Evolutionary conservation across 2,113 vertebrate genomes (phyloP).

Genomic region (Erinaceus europaeus): DNA sequence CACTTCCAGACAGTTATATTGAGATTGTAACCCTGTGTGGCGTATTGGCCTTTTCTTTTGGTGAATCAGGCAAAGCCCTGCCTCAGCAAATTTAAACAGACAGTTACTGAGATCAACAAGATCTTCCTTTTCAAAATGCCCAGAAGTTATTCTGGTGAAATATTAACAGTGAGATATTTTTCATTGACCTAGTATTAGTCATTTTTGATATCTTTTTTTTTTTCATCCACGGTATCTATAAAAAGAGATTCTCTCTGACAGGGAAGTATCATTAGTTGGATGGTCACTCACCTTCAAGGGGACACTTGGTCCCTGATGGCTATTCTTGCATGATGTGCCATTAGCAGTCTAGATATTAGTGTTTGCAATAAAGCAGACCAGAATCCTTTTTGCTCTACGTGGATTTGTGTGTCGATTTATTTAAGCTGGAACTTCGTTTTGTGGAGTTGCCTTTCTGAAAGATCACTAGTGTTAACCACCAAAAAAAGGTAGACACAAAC

Average conservation of each 20-base stretch:
- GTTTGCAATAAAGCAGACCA: not conserved
- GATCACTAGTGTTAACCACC: not conserved
- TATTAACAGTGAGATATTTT: slow-evolving; percentile 70
- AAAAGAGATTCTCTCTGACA: not conserved
- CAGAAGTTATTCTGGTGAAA: slow-evolving; percentile 75
- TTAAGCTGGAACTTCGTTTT: not conserved
- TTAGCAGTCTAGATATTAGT: rapidly evolving
- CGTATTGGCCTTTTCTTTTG: slow-evolving; percentile 77
- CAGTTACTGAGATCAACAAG: slow-evolving; percentile 80
- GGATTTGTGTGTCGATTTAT: not conserved
- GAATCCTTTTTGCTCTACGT: not conserved
- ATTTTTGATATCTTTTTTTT: not conserved
- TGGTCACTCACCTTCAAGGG: not conserved
- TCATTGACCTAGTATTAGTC: slow-evolving; percentile 35
- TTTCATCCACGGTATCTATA: not conserved
- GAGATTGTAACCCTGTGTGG: slow-evolving; percentile 78
- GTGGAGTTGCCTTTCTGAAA: not conserved
- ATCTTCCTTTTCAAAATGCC: slow-evolving; percentile 70
- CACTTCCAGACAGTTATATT: slow-evolving; percentile 80
- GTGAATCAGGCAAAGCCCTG: slow-evolving; percentile 76
- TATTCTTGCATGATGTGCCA: not conserved
- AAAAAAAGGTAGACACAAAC: not conserved
- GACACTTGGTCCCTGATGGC: not conserved
- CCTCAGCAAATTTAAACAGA: slow-evolving; percentile 81
- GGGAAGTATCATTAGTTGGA: not conserved